Conservation (phyloP, 2,888 invertebrate species). For the Piscicola geometra region DNA sequence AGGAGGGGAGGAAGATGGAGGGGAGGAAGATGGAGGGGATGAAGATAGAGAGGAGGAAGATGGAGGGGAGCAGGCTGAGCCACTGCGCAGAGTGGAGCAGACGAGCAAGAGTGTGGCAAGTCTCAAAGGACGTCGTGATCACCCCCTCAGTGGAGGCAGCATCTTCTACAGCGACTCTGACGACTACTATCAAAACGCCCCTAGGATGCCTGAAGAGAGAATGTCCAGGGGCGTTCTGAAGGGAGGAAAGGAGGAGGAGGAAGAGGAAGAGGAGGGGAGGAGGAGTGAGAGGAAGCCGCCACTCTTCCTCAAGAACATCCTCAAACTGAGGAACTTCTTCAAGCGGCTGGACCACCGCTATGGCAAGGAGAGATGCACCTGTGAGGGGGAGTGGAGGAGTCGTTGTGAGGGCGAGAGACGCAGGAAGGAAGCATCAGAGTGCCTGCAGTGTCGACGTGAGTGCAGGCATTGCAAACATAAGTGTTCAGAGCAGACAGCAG, state of each 20-base stretch:
- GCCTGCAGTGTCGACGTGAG: neutral
- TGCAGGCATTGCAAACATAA: neutral
- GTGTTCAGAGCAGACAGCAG: neutral
- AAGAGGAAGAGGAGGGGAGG: neutral
- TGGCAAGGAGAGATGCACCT: neutral
- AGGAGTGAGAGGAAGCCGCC: neutral
- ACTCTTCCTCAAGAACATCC: constrained; percentile 13
- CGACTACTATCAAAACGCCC: constrained; percentile 11
- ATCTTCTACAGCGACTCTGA: constrained; percentile 1
- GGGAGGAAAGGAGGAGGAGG: neutral
- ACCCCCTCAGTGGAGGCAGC: neutral
- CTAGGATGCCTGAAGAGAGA: neutral
- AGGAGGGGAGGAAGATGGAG: neutral
- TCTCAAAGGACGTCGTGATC: neutral
- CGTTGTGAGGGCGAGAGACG: neutral
- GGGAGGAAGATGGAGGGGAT: neutral
- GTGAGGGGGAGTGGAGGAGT: neutral
- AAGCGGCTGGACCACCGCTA: constrained; percentile 11
- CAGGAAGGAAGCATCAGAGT: neutral
- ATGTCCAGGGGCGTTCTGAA: neutral
- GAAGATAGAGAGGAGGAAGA: neutral
- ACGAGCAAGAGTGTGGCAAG: neutral
- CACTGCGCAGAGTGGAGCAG: neutral
- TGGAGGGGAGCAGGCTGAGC: neutral
- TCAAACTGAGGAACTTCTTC: constrained; percentile 30